Evolutionary conservation across 2,888 invertebrate species (phyloP), one percentile per base, ranked within the genome.

Genomic region (Zygogramma bicolorata): DNA sequence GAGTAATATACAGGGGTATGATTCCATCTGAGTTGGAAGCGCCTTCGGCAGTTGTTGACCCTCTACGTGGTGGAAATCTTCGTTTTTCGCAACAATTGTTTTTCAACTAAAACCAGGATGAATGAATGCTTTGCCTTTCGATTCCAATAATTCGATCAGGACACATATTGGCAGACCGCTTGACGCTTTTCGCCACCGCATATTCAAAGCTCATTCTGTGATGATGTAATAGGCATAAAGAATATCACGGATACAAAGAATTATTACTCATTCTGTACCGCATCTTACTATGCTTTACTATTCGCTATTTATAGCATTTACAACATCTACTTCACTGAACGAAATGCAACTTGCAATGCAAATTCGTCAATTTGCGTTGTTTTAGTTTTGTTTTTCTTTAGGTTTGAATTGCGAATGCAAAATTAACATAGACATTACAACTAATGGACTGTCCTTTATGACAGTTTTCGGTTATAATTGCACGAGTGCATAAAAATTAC

Each of bases 241-340:
- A 67, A 38, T 59, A 49, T 58, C 53, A 31, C 60, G 25, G 61
- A 63, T 73, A 70, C 58, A 13, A 65, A 60, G 70, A 73, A 73
- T 67, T 73, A 67, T 73, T 73, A 73, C 59, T 73, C 73, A 73
- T 53, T 65, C 46, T 34, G 57, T 49, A 66, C 42, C 58, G 63
- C 70, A 70, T 70, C 59, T 67, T 67, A 73, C 73, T 73, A 72
- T 66, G 63, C 67, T 63, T 62, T 70, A 70, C 70, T 73, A 68
- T 68, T 46, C n/a, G 68, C 58, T 74, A 74, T 74, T 71, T 74
- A 68, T 74, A 74, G 74, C 42, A 67, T 62, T 67, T 70, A 70
- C 49, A 58, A 67, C 71, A 66, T 66, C 40, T 38, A 34, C 31
- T 42, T 62, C 27, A 42, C 62, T 42, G 42, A 62, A 62, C 20